A percentile compares a stretch with the other conserved stretches of the same genome.
Evolutionary conservation across 2,113 vertebrate genomes (phyloP).

Genomic region (Dicaeum eximium): DNA sequence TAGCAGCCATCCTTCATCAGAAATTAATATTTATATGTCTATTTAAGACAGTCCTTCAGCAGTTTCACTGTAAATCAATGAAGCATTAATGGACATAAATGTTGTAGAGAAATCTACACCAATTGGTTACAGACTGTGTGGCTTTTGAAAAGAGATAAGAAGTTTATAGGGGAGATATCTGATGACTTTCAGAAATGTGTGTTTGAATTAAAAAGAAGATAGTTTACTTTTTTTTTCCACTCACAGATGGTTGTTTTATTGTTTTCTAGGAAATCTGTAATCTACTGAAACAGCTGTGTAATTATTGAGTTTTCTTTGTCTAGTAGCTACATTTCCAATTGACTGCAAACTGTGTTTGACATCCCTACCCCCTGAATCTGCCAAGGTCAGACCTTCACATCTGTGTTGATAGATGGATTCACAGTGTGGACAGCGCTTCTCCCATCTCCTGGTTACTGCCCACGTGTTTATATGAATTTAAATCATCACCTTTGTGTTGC

Average conservation of each 20-base stretch:
- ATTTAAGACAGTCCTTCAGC: not conserved
- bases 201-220: not conserved
- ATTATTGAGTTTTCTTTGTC: not conserved
- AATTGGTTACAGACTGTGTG: not conserved
- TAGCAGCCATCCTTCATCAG: slow-evolving; percentile 12
- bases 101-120: not conserved
- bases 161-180: not conserved
- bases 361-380: not conserved
- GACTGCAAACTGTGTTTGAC: slow-evolving; percentile 3
- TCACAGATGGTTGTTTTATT: not conserved
- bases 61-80: not conserved
- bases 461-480: not conserved
- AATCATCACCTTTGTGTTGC: not conserved
- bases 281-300: not conserved
- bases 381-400: not conserved
- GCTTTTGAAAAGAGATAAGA: not conserved
- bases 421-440: not conserved
- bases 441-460: not conserved
- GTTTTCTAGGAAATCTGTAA: not conserved
- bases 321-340: not conserved
- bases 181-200: not conserved
- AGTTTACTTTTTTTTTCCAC: not conserved
- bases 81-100: not conserved
- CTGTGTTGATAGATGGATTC: not conserved
- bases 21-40: slow-evolving; percentile 32